These are phyloP conservation scores for Phainopepla nitens DNA, from an alignment of 2,113 vertebrate genomes.

Conservation along the genomic window DNA sequence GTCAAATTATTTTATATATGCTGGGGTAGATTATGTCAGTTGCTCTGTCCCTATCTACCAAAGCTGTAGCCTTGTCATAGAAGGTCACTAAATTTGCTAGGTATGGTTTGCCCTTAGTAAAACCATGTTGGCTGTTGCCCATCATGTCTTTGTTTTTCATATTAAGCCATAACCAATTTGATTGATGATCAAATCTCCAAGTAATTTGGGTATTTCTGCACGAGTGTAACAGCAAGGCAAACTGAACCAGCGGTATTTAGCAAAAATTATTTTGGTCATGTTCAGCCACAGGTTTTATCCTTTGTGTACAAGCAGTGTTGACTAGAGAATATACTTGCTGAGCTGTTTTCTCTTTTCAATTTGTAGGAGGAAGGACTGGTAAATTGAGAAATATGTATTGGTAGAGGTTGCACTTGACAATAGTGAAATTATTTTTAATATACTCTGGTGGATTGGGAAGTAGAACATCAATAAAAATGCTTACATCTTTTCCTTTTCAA, in stretches of 20 bases:
- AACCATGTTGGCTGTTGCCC: not conserved
- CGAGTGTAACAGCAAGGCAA: not conserved
- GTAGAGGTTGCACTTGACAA: not conserved
- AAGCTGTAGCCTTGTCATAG: rapidly evolving
- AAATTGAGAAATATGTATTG: not conserved
- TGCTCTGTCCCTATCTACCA: not conserved
- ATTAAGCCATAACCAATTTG: not conserved
- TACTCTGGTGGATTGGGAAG: not conserved
- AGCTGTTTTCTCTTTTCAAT: not conserved
- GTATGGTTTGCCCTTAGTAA: not conserved
- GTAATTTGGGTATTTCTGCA: not conserved
- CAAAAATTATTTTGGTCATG: not conserved
- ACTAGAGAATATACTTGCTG: not conserved
- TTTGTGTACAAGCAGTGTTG: not conserved
- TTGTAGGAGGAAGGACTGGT: not conserved
- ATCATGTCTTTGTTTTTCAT: not conserved
- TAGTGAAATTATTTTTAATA: constrained; percentile 25
- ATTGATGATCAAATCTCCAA: not conserved
- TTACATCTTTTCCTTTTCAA: constrained; percentile 7
- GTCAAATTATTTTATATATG: not conserved
- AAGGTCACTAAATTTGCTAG: not conserved
- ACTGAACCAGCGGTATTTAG: not conserved
- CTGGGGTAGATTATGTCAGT: not conserved
- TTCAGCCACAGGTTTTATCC: not conserved
- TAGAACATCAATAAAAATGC: not conserved